A percentile compares a stretch with the other conserved stretches of the same genome.
These are phyloP conservation scores for Lathronympha strigana DNA, from an alignment of 2,888 invertebrate genomes.

Conservation along the genomic window DNA sequence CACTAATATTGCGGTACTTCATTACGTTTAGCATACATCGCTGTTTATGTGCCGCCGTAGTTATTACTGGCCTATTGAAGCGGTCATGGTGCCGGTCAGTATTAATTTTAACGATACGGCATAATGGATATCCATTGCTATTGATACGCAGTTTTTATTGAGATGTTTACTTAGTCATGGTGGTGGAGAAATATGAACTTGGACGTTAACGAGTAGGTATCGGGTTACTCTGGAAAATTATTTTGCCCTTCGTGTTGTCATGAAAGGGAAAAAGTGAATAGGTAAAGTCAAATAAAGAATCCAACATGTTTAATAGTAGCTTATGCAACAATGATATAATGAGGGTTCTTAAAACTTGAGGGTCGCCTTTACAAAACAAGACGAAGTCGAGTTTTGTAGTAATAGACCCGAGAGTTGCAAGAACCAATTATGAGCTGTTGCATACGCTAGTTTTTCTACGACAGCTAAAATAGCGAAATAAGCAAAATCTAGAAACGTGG, in stretches of 20 bases:
- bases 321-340: no score
- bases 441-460: no score
- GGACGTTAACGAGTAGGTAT: conserved; percentile 11
- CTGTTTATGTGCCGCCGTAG: conserved; percentile 23
- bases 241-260: conserved; percentile 8
- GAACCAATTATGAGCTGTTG: no score
- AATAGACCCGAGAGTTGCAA: no score
- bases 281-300: neutral
- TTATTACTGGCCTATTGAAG: neutral
- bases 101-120: neutral
- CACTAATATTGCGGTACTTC: conserved; percentile 45
- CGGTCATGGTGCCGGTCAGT: conserved; percentile 7
- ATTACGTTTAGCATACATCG: conserved; percentile 27
- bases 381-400: no score
- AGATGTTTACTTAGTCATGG: conserved; percentile 2
- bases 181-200: conserved; percentile 8
- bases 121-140: conserved; percentile 13
- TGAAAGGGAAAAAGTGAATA: neutral
- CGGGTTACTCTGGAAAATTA: neutral
- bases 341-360: no score
- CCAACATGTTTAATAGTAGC: neutral
- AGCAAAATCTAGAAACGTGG: no score
- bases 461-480: no score
- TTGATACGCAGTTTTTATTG: conserved; percentile 17
- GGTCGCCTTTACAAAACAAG: no score